Evolutionary conservation across 1,140 invertebrate species (phyloP), one percentile per base, ranked within the genome.

Genomic region (Subanguina moxae): DNA sequence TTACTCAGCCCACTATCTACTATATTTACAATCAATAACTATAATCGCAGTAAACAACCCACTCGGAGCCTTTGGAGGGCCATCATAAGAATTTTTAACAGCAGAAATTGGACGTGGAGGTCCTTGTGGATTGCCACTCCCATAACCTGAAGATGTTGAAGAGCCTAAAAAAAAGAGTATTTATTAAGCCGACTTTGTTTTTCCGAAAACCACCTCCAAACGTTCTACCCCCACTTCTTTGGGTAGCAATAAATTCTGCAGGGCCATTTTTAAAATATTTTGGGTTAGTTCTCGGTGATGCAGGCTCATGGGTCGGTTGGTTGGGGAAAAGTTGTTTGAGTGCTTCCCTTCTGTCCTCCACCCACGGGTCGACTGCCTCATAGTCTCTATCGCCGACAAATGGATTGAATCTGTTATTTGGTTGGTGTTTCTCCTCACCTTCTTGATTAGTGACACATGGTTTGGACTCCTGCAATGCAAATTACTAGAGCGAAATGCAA

Each of bases 361-460:
- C 75, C 69, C 73, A 80, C 28, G 78, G 80, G 66, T 80, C 78
- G 9, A 72, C 57, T 5, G 65, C 67, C 52, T 79, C 75, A 61
- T 75, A 80, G 48, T 78, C 76, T 28, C 32, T 52, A 17, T 27
- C 52, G 48, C 30, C 32, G 19, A 48, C 17, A 17, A 17, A 19
- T 13, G 23, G 30, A 58, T 30, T 64, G 25, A 27, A 19, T 27
- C 59, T 21, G 17, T 15, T 11, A 0, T 63, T 23, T 1, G n/a
- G 25, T 1, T 66, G 25, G 19, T 21, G 21, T 23, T 43, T 13
- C 32, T 52, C 23, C 7, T 25, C 15, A n/a, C 32, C 21, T 21
- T 66, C 28, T 57, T 30, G 57, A 21, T 25, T 21, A 25, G 17
- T 68, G 25, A 46, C 74, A 59, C 74, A 76, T 5, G 75, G 65